Conservation (phyloP, 2,888 invertebrate genomes). For the Neoscelio sp. region DNA sequence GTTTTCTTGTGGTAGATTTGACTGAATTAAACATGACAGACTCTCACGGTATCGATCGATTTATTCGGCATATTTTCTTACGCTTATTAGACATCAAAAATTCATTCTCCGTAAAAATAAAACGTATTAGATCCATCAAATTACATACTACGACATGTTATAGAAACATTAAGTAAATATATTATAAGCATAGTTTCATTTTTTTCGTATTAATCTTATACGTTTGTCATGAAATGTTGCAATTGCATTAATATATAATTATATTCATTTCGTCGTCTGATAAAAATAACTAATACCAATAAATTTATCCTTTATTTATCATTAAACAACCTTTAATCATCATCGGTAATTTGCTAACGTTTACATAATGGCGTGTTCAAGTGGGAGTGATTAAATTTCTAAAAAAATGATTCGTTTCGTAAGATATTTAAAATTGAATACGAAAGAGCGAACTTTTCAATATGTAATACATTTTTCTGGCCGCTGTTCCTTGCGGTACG, state of each 20-base stretch:
- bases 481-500: conserved; percentile 59
- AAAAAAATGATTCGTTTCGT: conserved; percentile 40
- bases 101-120: neutral
- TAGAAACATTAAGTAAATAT: conserved; percentile 14
- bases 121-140: conserved; percentile 5
- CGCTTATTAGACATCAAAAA: conserved; percentile 25
- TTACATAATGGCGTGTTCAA: conserved; percentile 37
- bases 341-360: conserved; percentile 10
- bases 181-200: neutral
- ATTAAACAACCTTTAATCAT: conserved; percentile 21
- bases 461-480: conserved; percentile 54
- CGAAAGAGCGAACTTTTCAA: conserved; percentile 24
- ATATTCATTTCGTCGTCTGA: conserved; percentile 1
- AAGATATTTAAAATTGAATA: conserved; percentile 54
- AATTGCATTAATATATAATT: too few species aligned
- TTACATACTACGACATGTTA: conserved; percentile 7
- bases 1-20: conserved; percentile 11
- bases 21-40: conserved; percentile 25
- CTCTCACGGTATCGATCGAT: conserved; percentile 20
- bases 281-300: conserved; percentile 2
- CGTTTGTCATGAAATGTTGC: too few species aligned
- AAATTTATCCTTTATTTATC: neutral
- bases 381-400: conserved; percentile 53
- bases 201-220: neutral
- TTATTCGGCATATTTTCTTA: conserved; percentile 13